Evolutionary conservation across 2,888 invertebrate genomes (phyloP), one percentile per base, ranked within the genome.

Genomic region (Phalera bucephala): DNA sequence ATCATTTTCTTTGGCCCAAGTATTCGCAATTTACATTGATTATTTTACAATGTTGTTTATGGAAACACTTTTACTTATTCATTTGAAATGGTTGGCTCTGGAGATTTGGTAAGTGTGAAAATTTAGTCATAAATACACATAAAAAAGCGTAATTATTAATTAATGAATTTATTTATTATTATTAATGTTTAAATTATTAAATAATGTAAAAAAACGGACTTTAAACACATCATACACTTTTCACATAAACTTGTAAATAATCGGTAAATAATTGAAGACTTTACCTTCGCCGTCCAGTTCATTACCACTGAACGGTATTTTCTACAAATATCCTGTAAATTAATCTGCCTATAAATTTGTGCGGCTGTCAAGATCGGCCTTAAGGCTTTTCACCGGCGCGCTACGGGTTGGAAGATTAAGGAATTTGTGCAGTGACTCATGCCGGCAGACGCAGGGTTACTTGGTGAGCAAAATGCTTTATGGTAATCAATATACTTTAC

Each of bases 291-390:
- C 23, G 29, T 35, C 38, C 28, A 32, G 33, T 39, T 39, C n/a
- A 22, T 22, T 22, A 8, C 22, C 8, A 4, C 22, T 7, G 22
- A 3, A 6, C 2, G n/a, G 7, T 6, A 8, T 22, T 9, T 9
- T n/a, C 8, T 15, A 15, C 15, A 28, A 40, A 37, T 42, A 31
- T 47, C 36, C 42, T 22, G 50, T 49, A 64, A 66, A 69, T 68
- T 58, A 63, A 55, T 40, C 47, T 38, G 31, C 29, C 48, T 42
- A 69, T 69, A 69, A 68, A 68, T 69, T 63, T 52, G 53, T 52
- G 62, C 56, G 46, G 55, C 55, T 64, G 68, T 64, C 66, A 60
- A 43, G 50, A 9, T 8, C 32, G 15, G 19, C 11, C 10, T 40
- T 34, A 21, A 52, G 52, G 48, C 52, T 46, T 48, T 63, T 62